phyloP scores from a whole-genome alignment of 2,113 vertebrate genomes.

The Cricetomys ansorgei region DNA sequence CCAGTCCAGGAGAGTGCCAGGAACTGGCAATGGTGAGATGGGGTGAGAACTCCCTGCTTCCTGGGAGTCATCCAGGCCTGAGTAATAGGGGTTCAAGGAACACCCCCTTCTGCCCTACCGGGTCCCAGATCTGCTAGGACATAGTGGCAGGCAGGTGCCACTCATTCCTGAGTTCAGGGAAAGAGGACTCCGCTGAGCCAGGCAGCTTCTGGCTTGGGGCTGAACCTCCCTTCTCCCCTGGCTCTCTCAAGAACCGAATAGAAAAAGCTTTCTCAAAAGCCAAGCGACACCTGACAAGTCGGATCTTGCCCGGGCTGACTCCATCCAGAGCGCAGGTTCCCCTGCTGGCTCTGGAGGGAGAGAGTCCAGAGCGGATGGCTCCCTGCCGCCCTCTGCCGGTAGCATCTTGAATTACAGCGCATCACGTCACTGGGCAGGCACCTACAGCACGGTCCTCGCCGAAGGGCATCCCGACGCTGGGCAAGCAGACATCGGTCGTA shows the following conservation, averaged over 20 bases:
- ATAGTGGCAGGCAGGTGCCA: not conserved
- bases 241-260: not conserved
- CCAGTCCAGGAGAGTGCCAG: slow-evolving; percentile 56
- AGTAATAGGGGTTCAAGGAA: no score
- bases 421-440: no score
- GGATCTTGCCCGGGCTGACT: not conserved
- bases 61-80: not conserved
- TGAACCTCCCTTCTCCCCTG: not conserved
- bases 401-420: not conserved
- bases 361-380: not conserved
- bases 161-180: not conserved
- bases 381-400: slow-evolving; percentile 74
- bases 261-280: slow-evolving; percentile 7
- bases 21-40: slow-evolving; percentile 31
- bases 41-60: not conserved
- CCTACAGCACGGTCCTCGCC: not conserved
- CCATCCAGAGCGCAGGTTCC: not conserved
- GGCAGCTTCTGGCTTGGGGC: not conserved
- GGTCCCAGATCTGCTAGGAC: not conserved
- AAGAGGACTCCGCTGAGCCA: not conserved
- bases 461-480: not conserved
- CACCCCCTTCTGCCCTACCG: not conserved
- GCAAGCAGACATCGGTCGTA: not conserved
- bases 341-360: no score
- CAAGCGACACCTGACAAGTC: not conserved